phyloP scores from a whole-genome alignment of 2,113 vertebrate genomes.

The Phylloscopus whistleri region DNA sequence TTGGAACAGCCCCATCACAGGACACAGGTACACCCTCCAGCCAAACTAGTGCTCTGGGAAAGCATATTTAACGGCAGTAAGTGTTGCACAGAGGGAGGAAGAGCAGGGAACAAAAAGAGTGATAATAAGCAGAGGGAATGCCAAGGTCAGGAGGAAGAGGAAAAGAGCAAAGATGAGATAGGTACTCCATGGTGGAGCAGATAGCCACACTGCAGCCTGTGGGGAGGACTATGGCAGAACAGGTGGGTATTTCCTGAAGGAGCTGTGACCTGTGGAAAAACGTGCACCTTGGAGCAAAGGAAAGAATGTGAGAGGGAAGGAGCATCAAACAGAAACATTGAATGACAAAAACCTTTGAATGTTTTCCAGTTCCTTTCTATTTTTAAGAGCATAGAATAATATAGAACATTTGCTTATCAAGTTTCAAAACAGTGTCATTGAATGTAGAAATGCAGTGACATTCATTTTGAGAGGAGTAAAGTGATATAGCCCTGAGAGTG shows the following conservation, averaged over 20 bases:
- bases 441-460: background rate
- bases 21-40: background rate
- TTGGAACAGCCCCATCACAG: background rate
- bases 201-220: background rate
- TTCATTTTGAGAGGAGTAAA: background rate
- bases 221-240: background rate
- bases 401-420: background rate
- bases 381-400: background rate
- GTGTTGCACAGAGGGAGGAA: background rate
- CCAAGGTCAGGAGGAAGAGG: background rate
- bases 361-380: background rate
- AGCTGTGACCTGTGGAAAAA: background rate
- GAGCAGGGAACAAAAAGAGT: background rate
- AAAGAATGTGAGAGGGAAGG: background rate
- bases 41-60: background rate
- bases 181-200: background rate
- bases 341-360: background rate
- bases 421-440: background rate
- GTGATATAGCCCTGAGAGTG: background rate
- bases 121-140: background rate
- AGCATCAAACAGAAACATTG: background rate
- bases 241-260: background rate
- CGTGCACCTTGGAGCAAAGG: background rate
- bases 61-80: background rate
- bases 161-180: background rate